These are phyloP conservation scores for Scomber scombrus DNA, from an alignment of 2,113 vertebrate genomes.

Conservation along the genomic window DNA sequence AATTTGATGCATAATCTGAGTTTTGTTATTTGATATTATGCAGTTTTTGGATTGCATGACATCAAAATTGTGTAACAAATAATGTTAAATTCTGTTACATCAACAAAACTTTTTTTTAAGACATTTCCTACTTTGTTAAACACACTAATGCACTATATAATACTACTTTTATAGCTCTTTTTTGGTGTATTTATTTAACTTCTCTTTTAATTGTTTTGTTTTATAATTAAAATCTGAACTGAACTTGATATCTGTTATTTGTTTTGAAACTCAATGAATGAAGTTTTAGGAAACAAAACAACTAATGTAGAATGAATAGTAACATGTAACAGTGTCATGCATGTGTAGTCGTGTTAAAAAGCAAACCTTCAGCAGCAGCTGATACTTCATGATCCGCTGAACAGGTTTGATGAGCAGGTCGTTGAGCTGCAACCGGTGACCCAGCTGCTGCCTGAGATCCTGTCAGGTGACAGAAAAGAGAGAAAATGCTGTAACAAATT, in stretches of 20 bases:
- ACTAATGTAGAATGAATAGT: neutral
- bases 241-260: too few relatives aligned
- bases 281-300: neutral
- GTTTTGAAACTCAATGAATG: too few relatives aligned
- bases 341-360: neutral
- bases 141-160: too few relatives aligned
- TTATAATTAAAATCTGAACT: too few relatives aligned
- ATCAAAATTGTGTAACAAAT: too few relatives aligned
- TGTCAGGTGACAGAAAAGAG: constrained; percentile 53
- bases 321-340: neutral
- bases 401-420: constrained; percentile 95
- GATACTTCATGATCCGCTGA: constrained; percentile 95
- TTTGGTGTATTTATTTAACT: too few relatives aligned
- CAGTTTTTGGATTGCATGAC: too few relatives aligned
- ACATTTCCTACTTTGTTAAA: too few relatives aligned
- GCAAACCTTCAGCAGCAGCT: constrained; percentile 89
- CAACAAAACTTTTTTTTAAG: too few relatives aligned
- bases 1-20: neutral
- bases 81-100: too few relatives aligned
- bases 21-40: neutral
- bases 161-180: too few relatives aligned
- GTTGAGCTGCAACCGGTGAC: constrained; percentile 91
- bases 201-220: too few relatives aligned
- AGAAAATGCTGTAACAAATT: neutral
- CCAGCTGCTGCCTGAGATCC: constrained; percentile 91